A percentile compares a stretch with the other conserved stretches of the same genome.
Evolutionary conservation across 2,113 vertebrate genomes (phyloP).

Genomic region (Taxidea taxus): DNA sequence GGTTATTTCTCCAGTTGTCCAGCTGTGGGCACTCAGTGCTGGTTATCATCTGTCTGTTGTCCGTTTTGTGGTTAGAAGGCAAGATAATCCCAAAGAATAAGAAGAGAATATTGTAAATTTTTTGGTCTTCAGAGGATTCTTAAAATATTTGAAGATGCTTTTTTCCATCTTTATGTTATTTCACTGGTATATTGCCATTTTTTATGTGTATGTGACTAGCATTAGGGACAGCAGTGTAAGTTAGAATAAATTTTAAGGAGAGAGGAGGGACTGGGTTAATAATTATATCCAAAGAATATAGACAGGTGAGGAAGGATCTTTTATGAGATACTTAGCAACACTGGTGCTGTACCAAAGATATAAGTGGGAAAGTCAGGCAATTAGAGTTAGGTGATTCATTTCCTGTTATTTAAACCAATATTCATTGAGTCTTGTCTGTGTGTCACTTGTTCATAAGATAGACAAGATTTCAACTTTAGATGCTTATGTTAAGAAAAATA

Average conservation of each 20-base stretch:
- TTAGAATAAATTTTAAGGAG: neutral
- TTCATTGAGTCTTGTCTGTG: neutral
- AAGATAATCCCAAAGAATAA: neutral
- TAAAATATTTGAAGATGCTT: neutral
- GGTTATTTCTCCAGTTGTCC: neutral
- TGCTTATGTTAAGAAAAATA: neutral
- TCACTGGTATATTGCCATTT: neutral
- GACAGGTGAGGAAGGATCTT: neutral
- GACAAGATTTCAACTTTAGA: neutral
- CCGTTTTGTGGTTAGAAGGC: neutral
- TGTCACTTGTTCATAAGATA: neutral
- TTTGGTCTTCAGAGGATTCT: neutral
- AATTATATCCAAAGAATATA: conserved; percentile 19
- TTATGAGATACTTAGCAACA: neutral
- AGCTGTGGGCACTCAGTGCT: neutral
- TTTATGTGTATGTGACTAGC: neutral
- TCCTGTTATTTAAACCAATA: conserved; percentile 15
- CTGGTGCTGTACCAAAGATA: neutral
- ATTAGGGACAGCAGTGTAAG: neutral
- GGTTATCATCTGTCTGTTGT: neutral
- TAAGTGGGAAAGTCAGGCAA: neutral
- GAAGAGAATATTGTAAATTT: neutral
- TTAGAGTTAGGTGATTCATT: neutral
- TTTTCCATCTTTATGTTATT: neutral
- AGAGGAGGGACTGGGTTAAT: neutral